Base-by-base conservation (phyloP, 2,113 vertebrate genomes). In the Ifrita kowaldi region DNA sequence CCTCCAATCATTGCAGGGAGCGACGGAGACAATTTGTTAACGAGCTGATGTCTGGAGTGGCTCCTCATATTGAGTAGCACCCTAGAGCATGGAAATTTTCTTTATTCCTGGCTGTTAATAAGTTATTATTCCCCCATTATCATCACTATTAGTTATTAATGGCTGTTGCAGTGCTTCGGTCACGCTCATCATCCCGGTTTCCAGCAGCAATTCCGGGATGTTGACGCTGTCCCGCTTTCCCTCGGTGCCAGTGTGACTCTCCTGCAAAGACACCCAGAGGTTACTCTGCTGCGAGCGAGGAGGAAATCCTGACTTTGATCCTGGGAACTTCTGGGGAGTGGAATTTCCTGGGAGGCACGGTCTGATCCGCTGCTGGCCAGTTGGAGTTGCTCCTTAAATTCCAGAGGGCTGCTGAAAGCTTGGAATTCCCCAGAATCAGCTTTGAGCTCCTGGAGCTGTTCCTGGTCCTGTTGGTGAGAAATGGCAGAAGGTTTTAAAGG, bases 371-470 rank as follows among this genome's bases (percentile, higher is more conserved):
- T 8, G 47, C 39, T 50, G 76, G 41, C 9, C 33, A 7, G 15
- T 0, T 28, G 63, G 52, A 47, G 46, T 0, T 32, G 15, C 13
- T 80, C 35, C 49, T 26, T 1, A 4, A 62, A 67, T 47, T 2
- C n/a, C 39, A 5, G 33, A 4, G 30, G 16, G 56, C 21, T 3
- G 9, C 37, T 0, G 8, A 1, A 19, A 30, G 7, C 28, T 24
- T 2, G 18, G 86, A 7, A 16, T 13, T 1, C 1, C 6, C 7
- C 4, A 0, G 56, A 16, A 1, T 4, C 3, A 1, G 1, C 4
- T 0, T 8, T 3, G 59, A 32, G 47, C 15, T 16, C 15, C 32
- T 0, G 11, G 47, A 53, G 52, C 33, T 83, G 53, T 70, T 56
- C n/a, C 28, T 19, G 42, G 24, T 33, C 3, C 69, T 59, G 15